These are phyloP conservation scores for Hycleus cichorii DNA, from an alignment of 1,140 invertebrate species.

Conservation along the genomic window DNA sequence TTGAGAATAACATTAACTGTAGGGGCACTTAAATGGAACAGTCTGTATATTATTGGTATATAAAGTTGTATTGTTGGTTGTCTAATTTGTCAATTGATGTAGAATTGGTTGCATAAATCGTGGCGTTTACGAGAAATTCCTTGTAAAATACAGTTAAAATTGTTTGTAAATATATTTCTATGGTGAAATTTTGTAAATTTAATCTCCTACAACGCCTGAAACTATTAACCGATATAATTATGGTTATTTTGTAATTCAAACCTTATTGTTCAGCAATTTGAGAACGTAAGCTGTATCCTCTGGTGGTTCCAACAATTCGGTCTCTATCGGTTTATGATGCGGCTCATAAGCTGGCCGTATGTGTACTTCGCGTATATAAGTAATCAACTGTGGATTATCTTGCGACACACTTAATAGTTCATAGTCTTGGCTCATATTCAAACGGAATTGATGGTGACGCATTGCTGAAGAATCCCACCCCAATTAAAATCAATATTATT, in stretches of 20 bases:
- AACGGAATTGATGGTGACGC: conserved; percentile 56
- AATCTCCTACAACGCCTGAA: too few species aligned
- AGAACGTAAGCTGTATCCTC: conserved; percentile 37
- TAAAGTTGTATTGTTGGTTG: too few species aligned
- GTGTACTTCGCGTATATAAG: conserved; percentile 61
- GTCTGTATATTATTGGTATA: too few species aligned
- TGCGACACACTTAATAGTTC: conserved; percentile 61
- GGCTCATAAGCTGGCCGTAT: conserved; percentile 43
- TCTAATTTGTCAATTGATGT: too few species aligned
- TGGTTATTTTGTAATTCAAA: conserved; percentile 17
- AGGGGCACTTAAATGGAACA: too few species aligned
- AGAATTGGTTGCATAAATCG: too few species aligned
- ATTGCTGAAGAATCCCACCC: conserved; percentile 43
- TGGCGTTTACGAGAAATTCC: too few species aligned
- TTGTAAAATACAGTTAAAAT: too few species aligned
- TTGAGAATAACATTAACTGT: too few species aligned
- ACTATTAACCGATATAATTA: neutral
- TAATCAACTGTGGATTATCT: conserved; percentile 62
- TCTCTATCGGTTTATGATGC: conserved; percentile 35
- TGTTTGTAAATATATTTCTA: too few species aligned
- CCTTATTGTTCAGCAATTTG: conserved; percentile 41
- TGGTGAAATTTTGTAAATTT: too few species aligned
- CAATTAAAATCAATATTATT: too few species aligned
- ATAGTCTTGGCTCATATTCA: conserved; percentile 68
- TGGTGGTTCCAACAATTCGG: conserved; percentile 22